Evolutionary conservation across 1,140 invertebrate genomes (phyloP).

Genomic region (Heliconius himera): DNA sequence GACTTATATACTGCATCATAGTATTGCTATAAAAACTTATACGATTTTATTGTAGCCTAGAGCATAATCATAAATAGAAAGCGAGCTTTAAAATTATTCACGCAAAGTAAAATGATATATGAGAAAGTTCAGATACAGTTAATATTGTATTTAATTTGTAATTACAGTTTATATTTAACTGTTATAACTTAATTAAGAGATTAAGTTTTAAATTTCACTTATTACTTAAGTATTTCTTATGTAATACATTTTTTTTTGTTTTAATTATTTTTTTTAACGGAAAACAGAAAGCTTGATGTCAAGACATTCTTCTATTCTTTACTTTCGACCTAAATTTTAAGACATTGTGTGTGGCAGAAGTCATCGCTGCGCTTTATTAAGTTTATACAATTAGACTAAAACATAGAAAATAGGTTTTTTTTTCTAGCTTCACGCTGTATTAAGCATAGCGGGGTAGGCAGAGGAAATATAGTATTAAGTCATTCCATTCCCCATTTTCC

Average conservation of each 20-base stretch:
- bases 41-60: not conserved
- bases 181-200: not conserved
- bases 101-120: not conserved
- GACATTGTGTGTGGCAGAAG: too few relatives aligned
- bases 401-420: not conserved
- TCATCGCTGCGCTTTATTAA: too few relatives aligned
- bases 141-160: not conserved
- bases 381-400: too few relatives aligned
- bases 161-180: not conserved
- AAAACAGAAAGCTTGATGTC: too few relatives aligned
- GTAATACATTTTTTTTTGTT: too few relatives aligned
- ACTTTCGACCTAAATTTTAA: too few relatives aligned
- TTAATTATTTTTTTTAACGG: too few relatives aligned
- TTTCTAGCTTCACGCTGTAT: not conserved
- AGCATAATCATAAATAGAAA: not conserved
- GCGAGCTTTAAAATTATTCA: not conserved
- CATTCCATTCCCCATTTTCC: too few relatives aligned
- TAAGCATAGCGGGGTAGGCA: too few relatives aligned
- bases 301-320: too few relatives aligned
- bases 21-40: not conserved
- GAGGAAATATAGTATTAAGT: too few relatives aligned
- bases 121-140: not conserved
- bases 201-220: not conserved
- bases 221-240: not conserved
- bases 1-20: too few relatives aligned